Evolutionary conservation across 2,797 vertebrate species (phyloP).

Genomic region (Lagothrix lagotricha): DNA sequence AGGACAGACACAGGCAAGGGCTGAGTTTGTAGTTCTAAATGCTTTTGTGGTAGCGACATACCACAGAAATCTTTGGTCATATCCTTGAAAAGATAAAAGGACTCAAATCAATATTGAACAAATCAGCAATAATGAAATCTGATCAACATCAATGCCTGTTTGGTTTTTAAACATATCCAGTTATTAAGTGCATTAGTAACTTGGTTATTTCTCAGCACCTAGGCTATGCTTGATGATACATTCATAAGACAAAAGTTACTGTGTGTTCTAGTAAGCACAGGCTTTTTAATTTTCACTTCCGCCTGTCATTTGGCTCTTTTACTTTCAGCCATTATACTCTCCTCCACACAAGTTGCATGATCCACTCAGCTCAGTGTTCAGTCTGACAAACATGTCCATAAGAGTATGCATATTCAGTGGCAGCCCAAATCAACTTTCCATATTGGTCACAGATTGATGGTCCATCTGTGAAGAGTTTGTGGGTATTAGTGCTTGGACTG

Average conservation of each 20-base stretch:
- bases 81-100: conserved; percentile 28
- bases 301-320: not conserved
- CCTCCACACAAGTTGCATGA: not conserved
- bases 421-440: not conserved
- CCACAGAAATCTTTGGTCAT: not conserved
- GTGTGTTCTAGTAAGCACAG: not conserved
- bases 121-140: conserved; percentile 11
- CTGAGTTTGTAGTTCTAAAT: not conserved
- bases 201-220: conserved; percentile 29
- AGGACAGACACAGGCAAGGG: not conserved
- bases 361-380: not conserved
- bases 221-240: not conserved
- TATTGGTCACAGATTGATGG: not conserved
- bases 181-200: not conserved
- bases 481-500: not conserved
- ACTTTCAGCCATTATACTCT: not conserved
- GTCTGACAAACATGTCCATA: not conserved
- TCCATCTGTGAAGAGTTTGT: not conserved
- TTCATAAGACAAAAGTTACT: not conserved
- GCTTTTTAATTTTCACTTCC: not conserved
- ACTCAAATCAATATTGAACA: conserved; percentile 12
- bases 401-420: not conserved
- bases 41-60: not conserved
- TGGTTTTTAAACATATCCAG: conserved; percentile 4
- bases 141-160: not conserved